Evolutionary conservation across 2,797 vertebrate species (phyloP).

Genomic region (Threskiornis aethiopicus): DNA sequence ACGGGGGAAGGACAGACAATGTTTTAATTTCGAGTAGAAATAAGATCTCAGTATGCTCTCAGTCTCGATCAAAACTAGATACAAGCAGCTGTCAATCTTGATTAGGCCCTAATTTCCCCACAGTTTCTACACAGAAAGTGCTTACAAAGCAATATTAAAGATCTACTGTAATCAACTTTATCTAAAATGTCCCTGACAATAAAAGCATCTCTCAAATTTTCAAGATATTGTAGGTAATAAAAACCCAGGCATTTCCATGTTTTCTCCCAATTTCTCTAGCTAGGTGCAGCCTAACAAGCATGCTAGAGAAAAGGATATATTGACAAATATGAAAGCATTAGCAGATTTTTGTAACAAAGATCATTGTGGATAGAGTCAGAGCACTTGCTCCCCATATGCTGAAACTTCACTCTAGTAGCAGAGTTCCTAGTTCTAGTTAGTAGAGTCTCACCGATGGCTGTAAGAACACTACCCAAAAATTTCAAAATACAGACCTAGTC

Average conservation of each 20-base stretch:
- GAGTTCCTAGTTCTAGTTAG: neutral
- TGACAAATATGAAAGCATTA: neutral
- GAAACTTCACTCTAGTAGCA: neutral
- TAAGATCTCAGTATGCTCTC: neutral
- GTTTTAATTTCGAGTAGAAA: neutral
- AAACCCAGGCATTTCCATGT: neutral
- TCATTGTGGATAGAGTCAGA: neutral
- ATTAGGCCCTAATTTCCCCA: neutral
- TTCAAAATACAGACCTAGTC: neutral
- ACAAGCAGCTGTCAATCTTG: neutral
- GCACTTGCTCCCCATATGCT: neutral
- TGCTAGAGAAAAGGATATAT: neutral
- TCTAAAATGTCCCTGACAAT: neutral
- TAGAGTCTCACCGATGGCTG: accelerated
- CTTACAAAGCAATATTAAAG: neutral
- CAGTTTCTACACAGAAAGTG: neutral
- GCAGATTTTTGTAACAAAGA: neutral
- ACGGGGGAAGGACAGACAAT: neutral
- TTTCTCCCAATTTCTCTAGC: neutral
- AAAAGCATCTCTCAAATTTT: neutral
- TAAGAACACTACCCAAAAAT: neutral
- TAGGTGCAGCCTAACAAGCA: neutral
- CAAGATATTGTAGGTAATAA: neutral
- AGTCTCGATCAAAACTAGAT: neutral
- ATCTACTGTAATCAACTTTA: neutral